Percentiles rank a stretch among this genome's conserved stretches.
Conservation (phyloP, 2,797 vertebrate species). For the Danio albolineatus region DNA sequence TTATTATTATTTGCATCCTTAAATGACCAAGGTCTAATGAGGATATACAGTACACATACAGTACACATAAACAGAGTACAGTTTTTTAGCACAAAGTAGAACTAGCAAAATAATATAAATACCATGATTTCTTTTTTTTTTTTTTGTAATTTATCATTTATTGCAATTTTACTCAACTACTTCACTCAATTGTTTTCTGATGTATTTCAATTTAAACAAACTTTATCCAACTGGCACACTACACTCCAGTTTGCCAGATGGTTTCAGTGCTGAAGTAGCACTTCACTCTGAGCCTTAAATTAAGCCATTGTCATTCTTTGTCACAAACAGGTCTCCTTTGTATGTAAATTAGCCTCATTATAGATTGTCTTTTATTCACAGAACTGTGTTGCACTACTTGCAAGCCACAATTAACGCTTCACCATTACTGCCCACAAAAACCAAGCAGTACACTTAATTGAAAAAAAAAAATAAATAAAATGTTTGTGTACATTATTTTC, state of each 20-base stretch:
- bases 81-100: too few species aligned
- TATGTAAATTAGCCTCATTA: constrained; percentile 24
- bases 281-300: constrained; percentile 7
- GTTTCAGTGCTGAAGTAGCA: neutral
- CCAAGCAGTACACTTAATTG: constrained; percentile 5
- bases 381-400: constrained; percentile 4
- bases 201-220: too few species aligned
- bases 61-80: too few species aligned
- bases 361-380: constrained; percentile 20
- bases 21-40: too few species aligned
- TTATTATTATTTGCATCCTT: too few species aligned
- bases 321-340: constrained; percentile 14
- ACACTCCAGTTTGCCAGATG: neutral
- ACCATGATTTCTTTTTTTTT: too few species aligned
- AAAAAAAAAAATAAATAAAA: constrained; percentile 8
- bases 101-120: too few species aligned
- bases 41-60: too few species aligned
- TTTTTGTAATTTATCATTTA: too few species aligned
- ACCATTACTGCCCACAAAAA: constrained; percentile 7
- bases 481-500: constrained; percentile 7
- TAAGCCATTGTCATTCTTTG: constrained; percentile 25
- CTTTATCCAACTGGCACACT: too few species aligned
- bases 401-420: neutral
- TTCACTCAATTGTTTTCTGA: too few species aligned
- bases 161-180: too few species aligned